Conservation (phyloP, 92 coral and sea anemone species). For the Porites evermanni region DNA sequence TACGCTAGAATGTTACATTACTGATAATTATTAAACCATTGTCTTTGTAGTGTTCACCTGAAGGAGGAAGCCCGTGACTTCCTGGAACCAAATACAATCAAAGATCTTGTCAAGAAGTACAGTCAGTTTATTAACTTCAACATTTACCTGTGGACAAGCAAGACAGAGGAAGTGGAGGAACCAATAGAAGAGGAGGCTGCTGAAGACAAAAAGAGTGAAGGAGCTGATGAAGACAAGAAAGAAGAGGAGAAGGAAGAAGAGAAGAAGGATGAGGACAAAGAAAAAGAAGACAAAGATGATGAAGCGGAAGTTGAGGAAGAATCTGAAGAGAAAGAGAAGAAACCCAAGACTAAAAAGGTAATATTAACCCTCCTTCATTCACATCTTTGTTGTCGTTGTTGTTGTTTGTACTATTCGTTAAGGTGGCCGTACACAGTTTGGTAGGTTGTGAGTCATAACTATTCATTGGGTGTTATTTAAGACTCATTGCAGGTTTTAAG, state of each 20-base stretch:
- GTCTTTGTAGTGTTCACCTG: slow-evolving; percentile 78
- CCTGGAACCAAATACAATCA: slow-evolving; percentile 96
- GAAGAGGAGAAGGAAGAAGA: slow-evolving; percentile 73
- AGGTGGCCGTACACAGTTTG: too few relatives aligned
- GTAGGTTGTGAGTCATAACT: too few relatives aligned
- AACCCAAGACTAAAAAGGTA: slow-evolving; percentile 97
- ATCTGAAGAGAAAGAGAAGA: slow-evolving; percentile 93
- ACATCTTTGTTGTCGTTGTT: too few relatives aligned
- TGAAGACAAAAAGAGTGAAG: slow-evolving; percentile 71
- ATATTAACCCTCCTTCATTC: too few relatives aligned
- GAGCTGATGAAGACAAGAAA: slow-evolving; percentile 68
- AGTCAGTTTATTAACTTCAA: slow-evolving; percentile 99
- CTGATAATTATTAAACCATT: neutral
- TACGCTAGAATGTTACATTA: too few relatives aligned
- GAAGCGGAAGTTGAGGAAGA: slow-evolving; percentile 89
- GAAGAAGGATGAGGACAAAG: slow-evolving; percentile 68
- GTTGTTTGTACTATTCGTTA: too few relatives aligned
- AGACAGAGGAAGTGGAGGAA: slow-evolving; percentile 94
- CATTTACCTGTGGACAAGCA: slow-evolving; percentile 98
- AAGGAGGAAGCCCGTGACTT: slow-evolving; percentile 98
- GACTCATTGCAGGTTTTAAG: too few relatives aligned
- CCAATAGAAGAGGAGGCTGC: slow-evolving; percentile 94
- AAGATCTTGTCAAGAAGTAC: slow-evolving; percentile 94
- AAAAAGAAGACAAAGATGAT: slow-evolving; percentile 78
- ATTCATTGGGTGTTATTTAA: too few relatives aligned